Evolutionary conservation across 2,888 invertebrate species (phyloP).

Genomic region (Himalopsyche kuldschensis): DNA sequence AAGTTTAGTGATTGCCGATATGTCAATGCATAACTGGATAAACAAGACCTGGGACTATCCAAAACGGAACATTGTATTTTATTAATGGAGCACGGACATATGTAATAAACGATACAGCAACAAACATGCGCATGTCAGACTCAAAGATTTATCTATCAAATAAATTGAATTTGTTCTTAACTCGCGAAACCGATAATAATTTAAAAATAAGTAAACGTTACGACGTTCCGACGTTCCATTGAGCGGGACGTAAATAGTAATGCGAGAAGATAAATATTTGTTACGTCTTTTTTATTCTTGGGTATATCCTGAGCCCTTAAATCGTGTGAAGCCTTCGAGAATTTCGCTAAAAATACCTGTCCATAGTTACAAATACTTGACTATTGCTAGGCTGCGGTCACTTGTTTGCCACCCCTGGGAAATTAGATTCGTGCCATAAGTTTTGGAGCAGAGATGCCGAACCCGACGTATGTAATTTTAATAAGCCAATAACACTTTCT

Average conservation of each 20-base stretch:
- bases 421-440: neutral
- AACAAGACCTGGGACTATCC: no score
- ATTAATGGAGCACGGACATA: no score
- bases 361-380: neutral
- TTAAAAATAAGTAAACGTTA: neutral
- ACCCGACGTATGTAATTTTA: no score
- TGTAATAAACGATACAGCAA: no score
- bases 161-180: neutral
- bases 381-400: neutral
- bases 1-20: no score
- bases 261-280: neutral
- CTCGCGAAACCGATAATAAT: neutral
- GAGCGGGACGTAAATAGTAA: neutral
- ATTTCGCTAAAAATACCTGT: neutral
- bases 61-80: no score
- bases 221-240: neutral
- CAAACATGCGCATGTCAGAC: no score
- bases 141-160: no score
- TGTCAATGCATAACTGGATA: no score
- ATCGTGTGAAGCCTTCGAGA: neutral
- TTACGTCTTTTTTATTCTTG: neutral
- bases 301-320: neutral
- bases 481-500: no score
- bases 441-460: neutral
- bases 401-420: neutral